Evolutionary conservation across 2,797 vertebrate genomes (phyloP), one percentile per base, ranked within the genome.

Genomic region (Cetoscarus ocellatus): DNA sequence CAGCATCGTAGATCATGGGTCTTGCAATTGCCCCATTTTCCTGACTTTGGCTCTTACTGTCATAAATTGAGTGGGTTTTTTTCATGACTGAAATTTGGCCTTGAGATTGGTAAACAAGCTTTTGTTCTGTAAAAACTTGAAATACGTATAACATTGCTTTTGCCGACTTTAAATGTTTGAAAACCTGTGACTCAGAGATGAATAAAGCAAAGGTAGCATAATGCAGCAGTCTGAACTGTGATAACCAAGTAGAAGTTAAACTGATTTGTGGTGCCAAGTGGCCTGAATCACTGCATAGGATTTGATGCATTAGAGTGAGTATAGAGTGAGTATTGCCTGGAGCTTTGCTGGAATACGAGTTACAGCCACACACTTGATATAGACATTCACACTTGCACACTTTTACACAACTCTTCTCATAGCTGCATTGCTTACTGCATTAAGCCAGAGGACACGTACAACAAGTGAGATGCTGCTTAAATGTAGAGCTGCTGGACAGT

Each of bases 231-330:
- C 47, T 57, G 54, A 49, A 55, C 67, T 56, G 58, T 17, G 79
- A 79, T 73, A 75, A 72, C 66, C 73, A 61, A 76, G 74, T 59
- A 61, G 58, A 77, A 70, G 75, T 61, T 80, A 63, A 85, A 84
- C 61, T 85, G 79, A 86, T 85, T 84, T 75, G 64, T 70, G 69
- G 59, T 61, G 70, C 79, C 86, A 72, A 82, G 73, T 71, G 79
- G 61, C 77, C 66, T 15, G 40, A 60, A 66, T 80, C 67, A 59
- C 74, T 67, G 75, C 69, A 47, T 14, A 47, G 64, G 80, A 65
- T 76, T 75, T 55, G 70, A 82, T 82, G 63, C 64, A 67, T 27
- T 52, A 60, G 73, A 71, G 63, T 4, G 51, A 80, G 63, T 42
- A 35, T 52, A 60, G 73, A 71, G 63, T 5, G 51, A 80, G 63